Conservation (phyloP, 2,888 invertebrate genomes). For the Thyatira batis region DNA sequence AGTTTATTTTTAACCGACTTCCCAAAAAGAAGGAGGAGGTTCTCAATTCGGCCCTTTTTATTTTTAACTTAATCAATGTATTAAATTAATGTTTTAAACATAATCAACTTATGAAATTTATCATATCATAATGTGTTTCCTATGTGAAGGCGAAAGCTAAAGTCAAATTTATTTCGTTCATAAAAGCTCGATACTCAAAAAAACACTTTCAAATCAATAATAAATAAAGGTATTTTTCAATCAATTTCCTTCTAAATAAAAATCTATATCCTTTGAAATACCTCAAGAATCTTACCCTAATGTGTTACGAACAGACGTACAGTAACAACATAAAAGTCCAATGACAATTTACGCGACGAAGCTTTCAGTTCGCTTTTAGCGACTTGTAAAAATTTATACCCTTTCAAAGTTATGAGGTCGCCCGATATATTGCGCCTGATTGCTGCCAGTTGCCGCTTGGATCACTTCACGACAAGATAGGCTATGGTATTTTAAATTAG, state of each 20-base stretch:
- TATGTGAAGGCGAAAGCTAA: no score
- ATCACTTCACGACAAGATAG: constrained; percentile 1
- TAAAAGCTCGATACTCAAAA: no score
- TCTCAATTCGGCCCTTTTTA: no score
- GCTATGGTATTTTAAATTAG: not conserved
- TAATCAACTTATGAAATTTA: no score
- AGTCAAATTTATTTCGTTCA: no score
- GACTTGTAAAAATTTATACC: constrained; percentile 46
- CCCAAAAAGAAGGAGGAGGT: no score
- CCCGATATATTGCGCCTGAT: constrained; percentile 35
- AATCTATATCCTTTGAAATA: not conserved
- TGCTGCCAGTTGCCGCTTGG: constrained; percentile 30
- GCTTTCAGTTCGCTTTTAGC: constrained; percentile 35
- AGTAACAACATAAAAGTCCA: constrained; percentile 29
- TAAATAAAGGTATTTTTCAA: no score
- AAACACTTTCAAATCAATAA: no score
- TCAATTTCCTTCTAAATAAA: not conserved
- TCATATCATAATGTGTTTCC: no score
- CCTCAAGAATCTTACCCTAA: constrained; percentile 17
- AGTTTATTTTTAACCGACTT: no score
- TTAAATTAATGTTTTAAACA: no score
- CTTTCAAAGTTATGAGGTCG: constrained; percentile 42
- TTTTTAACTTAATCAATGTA: no score
- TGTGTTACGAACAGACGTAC: constrained; percentile 23
- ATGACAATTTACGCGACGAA: constrained; percentile 40